Evolutionary conservation across 1,140 invertebrate species (phyloP), one percentile per base, ranked within the genome.

Genomic region (Dendroctonus ponderosae): DNA sequence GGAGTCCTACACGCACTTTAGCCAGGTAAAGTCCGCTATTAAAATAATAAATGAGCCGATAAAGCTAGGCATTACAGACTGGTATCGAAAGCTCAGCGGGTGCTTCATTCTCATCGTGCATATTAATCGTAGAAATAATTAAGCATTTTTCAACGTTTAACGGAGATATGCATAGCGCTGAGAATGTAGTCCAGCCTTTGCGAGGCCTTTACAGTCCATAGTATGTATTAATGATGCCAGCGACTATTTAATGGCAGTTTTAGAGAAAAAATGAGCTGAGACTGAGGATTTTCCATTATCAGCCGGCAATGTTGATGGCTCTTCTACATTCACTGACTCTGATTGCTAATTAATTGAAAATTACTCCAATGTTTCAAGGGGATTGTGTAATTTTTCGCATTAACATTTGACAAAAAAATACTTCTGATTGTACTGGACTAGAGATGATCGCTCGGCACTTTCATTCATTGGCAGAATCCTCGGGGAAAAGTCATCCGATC

Each of bases 21-120:
- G 11, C 62, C 66, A 62, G 68, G 71, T 72, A 74, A 74, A 74
- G 65, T 74, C 69, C 60, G 68, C 74, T 71, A 75, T 75, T 75
- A 74, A 74, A 74, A 75, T 75, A 75, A 74, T 71, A 75, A 75
- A 75, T 67, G 74, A 69, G 69, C 67, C 72, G 70, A 75, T 75
- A 74, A 75, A 74, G 66, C 72, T 75, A 75, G 72, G 66, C 69
- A 74, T 74, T 75, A 75, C 72, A 72, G 67, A 71, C 70, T 69
- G 70, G 74, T 71, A 75, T 72, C 72, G 74, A 74, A 71, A 74
- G 70, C 72, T 48, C 74, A 72, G 72, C 74, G 61, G 71, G 74
- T 65, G 51, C 64, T 69, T 72, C 70, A 72, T 74, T 75, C 71
- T 72, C 71, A 56, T 60, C 57, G 69, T 68, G 74, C 71, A 75